These are phyloP conservation scores for Propithecus coquereli DNA, from an alignment of 2,113 vertebrate species.

Conservation along the genomic window DNA sequence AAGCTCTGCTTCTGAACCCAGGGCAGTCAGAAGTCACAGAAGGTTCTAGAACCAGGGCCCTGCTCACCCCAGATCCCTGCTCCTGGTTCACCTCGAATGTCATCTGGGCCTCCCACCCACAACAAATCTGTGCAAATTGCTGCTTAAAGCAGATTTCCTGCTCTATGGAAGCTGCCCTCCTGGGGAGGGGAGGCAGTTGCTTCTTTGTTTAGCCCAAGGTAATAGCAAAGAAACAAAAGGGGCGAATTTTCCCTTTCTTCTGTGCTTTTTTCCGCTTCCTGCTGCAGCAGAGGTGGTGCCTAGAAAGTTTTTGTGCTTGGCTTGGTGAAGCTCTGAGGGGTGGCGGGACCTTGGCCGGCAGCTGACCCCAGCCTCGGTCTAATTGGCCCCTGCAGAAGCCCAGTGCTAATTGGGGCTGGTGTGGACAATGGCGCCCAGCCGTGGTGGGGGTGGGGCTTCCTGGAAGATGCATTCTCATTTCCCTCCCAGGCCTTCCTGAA, in stretches of 20 bases:
- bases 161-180: not conserved
- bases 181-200: not conserved
- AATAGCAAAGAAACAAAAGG: conserved; percentile 58
- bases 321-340: not conserved
- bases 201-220: conserved; percentile 63
- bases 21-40: not conserved
- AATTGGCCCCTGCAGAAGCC: conserved; percentile 15
- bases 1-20: not conserved
- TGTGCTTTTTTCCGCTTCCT: not conserved
- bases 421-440: not conserved
- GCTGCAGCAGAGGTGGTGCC: not conserved
- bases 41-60: not conserved
- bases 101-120: not conserved
- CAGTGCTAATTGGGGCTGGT: not conserved
- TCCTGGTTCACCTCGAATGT: not conserved
- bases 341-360: not conserved
- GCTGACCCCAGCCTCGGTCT: conserved; percentile 13
- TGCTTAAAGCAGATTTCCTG: not conserved
- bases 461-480: not conserved
- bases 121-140: not conserved
- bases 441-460: not conserved
- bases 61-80: not conserved
- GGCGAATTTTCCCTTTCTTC: not conserved
- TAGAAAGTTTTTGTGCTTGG: conserved; percentile 43
- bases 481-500: not conserved